Evolutionary conservation across 2,797 vertebrate genomes (phyloP), one percentile per base, ranked within the genome.

Genomic region (Acanthopagrus latus): DNA sequence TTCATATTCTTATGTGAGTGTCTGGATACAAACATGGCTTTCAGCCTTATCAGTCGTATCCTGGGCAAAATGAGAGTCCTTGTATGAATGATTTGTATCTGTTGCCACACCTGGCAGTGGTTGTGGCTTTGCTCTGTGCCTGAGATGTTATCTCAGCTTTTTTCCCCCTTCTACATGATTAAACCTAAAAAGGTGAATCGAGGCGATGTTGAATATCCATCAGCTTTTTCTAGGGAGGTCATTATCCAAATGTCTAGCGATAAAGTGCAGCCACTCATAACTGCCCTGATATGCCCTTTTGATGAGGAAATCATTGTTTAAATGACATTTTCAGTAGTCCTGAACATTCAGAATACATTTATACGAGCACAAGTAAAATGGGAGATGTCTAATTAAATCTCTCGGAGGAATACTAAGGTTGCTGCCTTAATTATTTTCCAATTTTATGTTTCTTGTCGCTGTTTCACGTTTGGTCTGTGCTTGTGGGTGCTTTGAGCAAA

Each of bases 161-260:
- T 70, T 80, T 57, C 63, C 76, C 64, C 57, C 68, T 68, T 83
- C 64, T 62, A 58, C 3, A 0, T 85, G 84, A 93, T 93, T 90
- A 89, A 82, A 88, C 68, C 74, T 46, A 48, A 76, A 54, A 81
- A 81, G 73, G 80, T 77, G 78, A 91, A 86, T 75, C 72, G 57
- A 85, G 86, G 71, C 25, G 1, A 82, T 74, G 25, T 44, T 86
- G 67, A 83, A 87, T 91, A 94, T 84, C 70, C 83, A 93, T 82
- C 71, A 57, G 23, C 38, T 64, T 82, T 78, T 84, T 78, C 54
- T 71, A 47, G 21, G 21, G 67, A 87, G 78, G 81, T 85, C 74
- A 84, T 81, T 81, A 82, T 27, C 7, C 55, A 78, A 71, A 86
- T 82, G 77, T 71, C 51, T 16, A 58, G 51, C 66, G 71, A 83